Percentiles rank a stretch among this genome's conserved stretches.
Conservation (phyloP, 1,140 invertebrate genomes). For the Magallana gigas region DNA sequence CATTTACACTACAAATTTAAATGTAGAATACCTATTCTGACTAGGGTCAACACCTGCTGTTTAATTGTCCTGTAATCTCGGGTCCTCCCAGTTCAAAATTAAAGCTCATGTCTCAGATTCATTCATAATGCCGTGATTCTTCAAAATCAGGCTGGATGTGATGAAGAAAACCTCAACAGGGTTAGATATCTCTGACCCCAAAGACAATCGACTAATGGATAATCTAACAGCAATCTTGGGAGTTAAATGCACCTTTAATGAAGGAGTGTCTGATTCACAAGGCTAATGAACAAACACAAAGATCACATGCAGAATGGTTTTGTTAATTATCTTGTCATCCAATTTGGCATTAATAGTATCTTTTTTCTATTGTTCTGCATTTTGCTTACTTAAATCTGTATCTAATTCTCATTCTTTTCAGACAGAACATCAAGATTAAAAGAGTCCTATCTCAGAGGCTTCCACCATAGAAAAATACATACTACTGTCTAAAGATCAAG, state of each 20-base stretch:
- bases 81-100: background rate
- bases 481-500: conserved; percentile 19
- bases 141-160: background rate
- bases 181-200: conserved; percentile 3
- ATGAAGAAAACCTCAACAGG: conserved; percentile 24
- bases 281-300: background rate
- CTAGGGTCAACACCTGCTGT: conserved; percentile 17
- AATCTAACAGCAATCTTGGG: background rate
- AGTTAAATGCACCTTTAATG: background rate
- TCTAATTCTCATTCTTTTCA: conserved; percentile 20
- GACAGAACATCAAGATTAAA: background rate
- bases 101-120: background rate
- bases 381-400: background rate
- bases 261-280: background rate
- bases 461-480: background rate
- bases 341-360: conserved; percentile 26
- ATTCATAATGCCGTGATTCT: conserved; percentile 23
- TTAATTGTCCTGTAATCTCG: background rate
- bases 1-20: conserved; percentile 16
- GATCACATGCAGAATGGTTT: conserved; percentile 10
- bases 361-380: conserved; percentile 14
- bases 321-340: conserved; percentile 34
- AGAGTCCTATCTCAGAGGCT: background rate
- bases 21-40: conserved; percentile 9
- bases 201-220: background rate